Evolutionary conservation across 2,113 vertebrate genomes (phyloP).

Genomic region (Xerus inauris): DNA sequence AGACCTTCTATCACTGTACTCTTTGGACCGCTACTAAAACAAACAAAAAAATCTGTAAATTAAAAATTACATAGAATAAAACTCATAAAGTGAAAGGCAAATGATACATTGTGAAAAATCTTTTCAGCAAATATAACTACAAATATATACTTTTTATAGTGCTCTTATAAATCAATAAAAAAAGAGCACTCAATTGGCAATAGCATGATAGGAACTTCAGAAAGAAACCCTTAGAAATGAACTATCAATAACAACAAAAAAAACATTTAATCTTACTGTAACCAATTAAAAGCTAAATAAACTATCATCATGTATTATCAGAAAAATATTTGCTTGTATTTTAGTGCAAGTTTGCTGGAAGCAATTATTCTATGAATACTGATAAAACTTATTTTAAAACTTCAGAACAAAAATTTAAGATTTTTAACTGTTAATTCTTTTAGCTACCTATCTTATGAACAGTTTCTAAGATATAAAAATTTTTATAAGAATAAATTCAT

Average conservation of each 20-base stretch:
- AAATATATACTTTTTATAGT: neutral
- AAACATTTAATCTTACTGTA: neutral
- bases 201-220: neutral
- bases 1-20: neutral
- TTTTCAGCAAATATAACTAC: neutral
- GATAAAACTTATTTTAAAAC: neutral
- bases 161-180: neutral
- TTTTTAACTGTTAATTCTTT: neutral
- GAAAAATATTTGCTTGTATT: neutral
- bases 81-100: neutral
- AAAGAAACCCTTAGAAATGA: neutral
- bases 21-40: neutral
- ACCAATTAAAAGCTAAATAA: conserved; percentile 32
- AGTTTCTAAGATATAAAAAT: neutral
- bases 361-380: neutral
- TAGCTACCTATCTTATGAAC: neutral
- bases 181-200: neutral
- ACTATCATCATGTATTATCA: neutral
- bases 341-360: neutral
- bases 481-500: neutral
- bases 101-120: neutral
- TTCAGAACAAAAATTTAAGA: neutral
- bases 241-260: neutral
- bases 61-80: neutral
- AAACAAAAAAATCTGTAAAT: neutral